A percentile compares a stretch with the other conserved stretches of the same genome.
phyloP scores from a whole-genome alignment of 2,888 invertebrate species.

The Prenolepis imparis region DNA sequence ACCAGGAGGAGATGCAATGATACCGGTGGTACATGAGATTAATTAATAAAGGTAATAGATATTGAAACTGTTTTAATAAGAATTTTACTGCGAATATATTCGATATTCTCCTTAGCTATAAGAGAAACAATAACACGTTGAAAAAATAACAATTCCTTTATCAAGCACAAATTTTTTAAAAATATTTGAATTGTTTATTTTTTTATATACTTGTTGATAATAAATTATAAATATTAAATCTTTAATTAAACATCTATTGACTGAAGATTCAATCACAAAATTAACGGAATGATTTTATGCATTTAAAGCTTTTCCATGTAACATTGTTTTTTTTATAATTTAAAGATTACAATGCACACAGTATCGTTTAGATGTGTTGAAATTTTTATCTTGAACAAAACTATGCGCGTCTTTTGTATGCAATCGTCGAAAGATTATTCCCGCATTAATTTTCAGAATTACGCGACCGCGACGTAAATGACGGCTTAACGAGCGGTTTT shows the following conservation, averaged over 20 bases:
- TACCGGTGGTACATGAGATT: conserved; percentile 6
- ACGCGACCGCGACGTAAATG: conserved; percentile 34
- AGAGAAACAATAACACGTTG: background rate
- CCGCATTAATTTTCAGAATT: conserved; percentile 28
- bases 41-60: conserved; percentile 33
- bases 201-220: background rate
- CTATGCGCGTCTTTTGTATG: background rate
- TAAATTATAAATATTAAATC: background rate
- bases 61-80: conserved; percentile 26
- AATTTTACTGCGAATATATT: background rate
- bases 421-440: background rate
- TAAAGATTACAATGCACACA: background rate
- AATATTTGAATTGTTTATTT: background rate
- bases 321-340: background rate
- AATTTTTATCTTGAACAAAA: background rate
- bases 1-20: conserved; percentile 25
- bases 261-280: background rate
- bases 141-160: background rate
- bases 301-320: background rate
- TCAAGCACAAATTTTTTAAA: background rate
- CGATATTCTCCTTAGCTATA: background rate
- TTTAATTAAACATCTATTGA: background rate
- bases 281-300: background rate
- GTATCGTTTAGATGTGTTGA: background rate
- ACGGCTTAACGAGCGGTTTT: conserved; percentile 81